Evolutionary conservation across 92 coral and sea anemone genomes (phyloP), one percentile per base, ranked within the genome.

Genomic region (Siderastrea siderea): DNA sequence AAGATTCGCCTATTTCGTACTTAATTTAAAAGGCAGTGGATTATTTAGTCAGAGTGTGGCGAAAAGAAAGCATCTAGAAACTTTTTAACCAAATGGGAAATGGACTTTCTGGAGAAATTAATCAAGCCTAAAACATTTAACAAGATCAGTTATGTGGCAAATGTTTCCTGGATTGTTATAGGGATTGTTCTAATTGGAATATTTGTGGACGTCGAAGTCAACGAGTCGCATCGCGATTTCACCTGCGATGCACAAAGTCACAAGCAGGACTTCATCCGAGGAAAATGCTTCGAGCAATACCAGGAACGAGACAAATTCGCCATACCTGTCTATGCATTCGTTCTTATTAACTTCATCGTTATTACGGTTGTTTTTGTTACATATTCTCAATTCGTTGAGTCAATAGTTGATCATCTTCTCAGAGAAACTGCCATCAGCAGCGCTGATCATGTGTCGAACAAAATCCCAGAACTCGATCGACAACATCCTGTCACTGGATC

Each of bases 261-360:
- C 3, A 47, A 26, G 38, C 38, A 47, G 15, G 80, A 73, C 47
- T 15, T 55, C 12, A 76, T 74, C 11, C 79, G 51, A 59, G 83
- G 54, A 19, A 43, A 12, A 26, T 84, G 88, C 47, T 71, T 48
- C 38, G 50, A 71, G 9, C 16, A 74, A 60, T 84, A 72, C 61
- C 17, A 61, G 38, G 38, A 26, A 0, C 38, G 38, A 26, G 38
- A 26, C 38, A 26, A 26, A 26, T 26, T 26, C 38, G 38, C 38
- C 6, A 1, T 79, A 14, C 84, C 88, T 45, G 10, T 74, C 15
- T 84, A 54, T 7, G 71, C 60, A 1, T 84, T 84, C n/a, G 71
- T 84, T 44, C 45, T 84, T 17, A 7, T 62, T 38, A 74, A 84
- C 46, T 72, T 59, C 43, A 10, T 2, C 9, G 14, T 84, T 1